phyloP scores from a whole-genome alignment of 92 coral and sea anemone genomes.

The Micromussa lordhowensis region DNA sequence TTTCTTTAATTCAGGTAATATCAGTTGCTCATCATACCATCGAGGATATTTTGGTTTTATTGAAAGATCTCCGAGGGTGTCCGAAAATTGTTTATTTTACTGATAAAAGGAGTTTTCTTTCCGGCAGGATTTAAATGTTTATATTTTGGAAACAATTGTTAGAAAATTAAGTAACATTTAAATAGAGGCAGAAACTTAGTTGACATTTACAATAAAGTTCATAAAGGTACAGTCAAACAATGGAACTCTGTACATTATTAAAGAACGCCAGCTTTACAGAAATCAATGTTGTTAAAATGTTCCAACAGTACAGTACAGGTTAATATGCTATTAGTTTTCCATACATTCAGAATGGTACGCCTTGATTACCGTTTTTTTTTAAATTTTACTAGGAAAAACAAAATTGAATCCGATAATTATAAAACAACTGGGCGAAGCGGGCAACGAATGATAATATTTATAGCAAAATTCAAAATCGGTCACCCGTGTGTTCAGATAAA shows the following conservation, averaged over 20 bases:
- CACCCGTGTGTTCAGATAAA: background rate
- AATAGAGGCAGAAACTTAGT: background rate
- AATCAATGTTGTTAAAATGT: background rate
- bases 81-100: background rate
- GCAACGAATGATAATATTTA: background rate
- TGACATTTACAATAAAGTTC: background rate
- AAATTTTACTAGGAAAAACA: background rate
- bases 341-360: background rate
- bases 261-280: background rate
- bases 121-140: slow-evolving; percentile 21
- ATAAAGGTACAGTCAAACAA: slow-evolving; percentile 24
- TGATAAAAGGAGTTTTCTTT: background rate
- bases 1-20: background rate
- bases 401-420: background rate
- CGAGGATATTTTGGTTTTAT: background rate
- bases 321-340: background rate
- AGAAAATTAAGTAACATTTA: slow-evolving; percentile 8
- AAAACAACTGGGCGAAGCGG: background rate
- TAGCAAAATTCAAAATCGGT: background rate
- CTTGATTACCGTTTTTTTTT: background rate
- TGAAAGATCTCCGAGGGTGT: background rate
- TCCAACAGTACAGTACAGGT: background rate
- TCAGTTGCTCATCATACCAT: background rate
- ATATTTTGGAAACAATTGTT: slow-evolving; percentile 6
- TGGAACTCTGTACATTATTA: background rate